Conservation (phyloP, 2,888 invertebrate genomes). For the Dryococelus australis region DNA sequence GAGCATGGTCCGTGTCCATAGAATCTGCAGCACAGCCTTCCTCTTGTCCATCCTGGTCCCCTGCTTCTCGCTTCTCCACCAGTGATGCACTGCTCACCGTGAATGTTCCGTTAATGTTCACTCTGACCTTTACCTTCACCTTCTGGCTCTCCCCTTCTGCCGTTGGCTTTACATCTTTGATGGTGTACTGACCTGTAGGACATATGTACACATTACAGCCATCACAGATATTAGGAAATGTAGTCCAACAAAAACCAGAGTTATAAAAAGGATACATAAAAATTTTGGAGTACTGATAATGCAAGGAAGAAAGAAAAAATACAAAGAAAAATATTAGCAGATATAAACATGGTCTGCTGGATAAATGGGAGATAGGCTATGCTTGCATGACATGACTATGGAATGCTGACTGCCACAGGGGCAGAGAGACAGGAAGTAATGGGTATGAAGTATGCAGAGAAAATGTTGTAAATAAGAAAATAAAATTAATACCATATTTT, state of each 20-base stretch:
- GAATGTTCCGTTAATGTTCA: conserved; percentile 94
- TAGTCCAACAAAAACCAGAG: too few species aligned
- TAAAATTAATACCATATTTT: too few species aligned
- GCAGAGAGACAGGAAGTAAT: too few species aligned
- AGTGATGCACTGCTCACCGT: conserved; percentile 86
- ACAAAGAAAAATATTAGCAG: not conserved
- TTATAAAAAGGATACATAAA: too few species aligned
- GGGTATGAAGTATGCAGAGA: too few species aligned
- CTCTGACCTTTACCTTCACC: conserved; percentile 93
- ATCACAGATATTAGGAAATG: too few species aligned
- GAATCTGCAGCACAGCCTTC: conserved; percentile 58
- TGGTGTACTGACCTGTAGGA: conserved; percentile 72
- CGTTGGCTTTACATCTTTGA: conserved; percentile 85
- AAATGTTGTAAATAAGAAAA: too few species aligned
- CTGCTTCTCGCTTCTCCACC: conserved; percentile 74
- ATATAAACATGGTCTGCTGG: too few species aligned
- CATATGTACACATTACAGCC: conserved; percentile 36
- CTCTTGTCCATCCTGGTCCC: conserved; percentile 52
- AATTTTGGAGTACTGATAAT: not conserved
- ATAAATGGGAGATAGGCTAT: not conserved
- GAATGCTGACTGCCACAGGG: too few species aligned
- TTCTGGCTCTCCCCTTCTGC: conserved; percentile 91
- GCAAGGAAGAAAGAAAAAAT: not conserved
- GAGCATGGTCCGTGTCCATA: conserved; percentile 59
- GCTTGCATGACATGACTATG: too few species aligned